phyloP scores from a whole-genome alignment of 2,113 vertebrate genomes.

The Oryctolagus cuniculus region DNA sequence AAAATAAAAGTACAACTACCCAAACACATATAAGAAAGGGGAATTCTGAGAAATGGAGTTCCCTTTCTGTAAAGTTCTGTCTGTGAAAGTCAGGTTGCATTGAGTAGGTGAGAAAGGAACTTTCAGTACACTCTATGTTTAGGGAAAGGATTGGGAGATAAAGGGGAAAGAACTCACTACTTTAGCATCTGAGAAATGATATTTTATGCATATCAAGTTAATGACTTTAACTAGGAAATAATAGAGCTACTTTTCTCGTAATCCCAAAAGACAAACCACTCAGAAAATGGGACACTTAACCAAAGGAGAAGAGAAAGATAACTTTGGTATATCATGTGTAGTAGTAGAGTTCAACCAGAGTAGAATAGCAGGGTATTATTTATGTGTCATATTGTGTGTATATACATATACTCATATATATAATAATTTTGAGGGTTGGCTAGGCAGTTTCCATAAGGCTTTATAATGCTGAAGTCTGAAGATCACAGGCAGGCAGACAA shows the following conservation, averaged over 20 bases:
- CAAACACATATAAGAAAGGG: neutral
- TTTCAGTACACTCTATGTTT: neutral
- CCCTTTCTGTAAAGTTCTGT: neutral
- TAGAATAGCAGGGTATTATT: neutral
- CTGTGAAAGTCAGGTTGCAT: neutral
- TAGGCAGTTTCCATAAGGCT: neutral
- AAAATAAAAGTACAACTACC: neutral
- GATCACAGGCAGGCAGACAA: neutral
- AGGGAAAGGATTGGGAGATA: neutral
- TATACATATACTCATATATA: neutral
- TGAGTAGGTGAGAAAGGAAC: neutral
- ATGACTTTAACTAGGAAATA: neutral
- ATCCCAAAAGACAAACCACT: neutral
- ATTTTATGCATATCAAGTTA: neutral
- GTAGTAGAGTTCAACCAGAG: neutral
- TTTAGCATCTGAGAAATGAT: neutral
- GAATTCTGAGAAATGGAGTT: no score
- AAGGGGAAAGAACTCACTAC: neutral
- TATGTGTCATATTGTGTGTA: neutral
- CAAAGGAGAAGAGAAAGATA: neutral
- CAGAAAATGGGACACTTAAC: neutral
- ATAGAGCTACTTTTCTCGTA: neutral
- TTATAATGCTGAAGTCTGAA: conserved; percentile 31
- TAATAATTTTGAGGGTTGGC: neutral
- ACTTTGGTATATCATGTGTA: neutral